Evolutionary conservation across 2,113 vertebrate species (phyloP).

Genomic region (Aegithalos caudatus): DNA sequence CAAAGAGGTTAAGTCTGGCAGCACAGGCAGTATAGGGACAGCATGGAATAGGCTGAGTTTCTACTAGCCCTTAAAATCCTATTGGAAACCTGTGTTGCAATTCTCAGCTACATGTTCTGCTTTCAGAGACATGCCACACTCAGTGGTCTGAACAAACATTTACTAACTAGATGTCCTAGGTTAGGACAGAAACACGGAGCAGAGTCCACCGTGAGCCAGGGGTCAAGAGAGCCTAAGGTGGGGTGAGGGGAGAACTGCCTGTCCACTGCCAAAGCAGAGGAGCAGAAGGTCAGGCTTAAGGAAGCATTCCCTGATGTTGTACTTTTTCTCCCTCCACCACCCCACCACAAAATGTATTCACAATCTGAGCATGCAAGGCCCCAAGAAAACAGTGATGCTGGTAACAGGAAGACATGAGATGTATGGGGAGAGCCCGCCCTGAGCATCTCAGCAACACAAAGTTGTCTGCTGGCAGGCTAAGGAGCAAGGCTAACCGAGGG

Average conservation of each 20-base stretch:
- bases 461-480: background rate
- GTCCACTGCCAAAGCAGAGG: accelerated
- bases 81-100: slow-evolving; percentile 28
- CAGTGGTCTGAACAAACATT: slow-evolving; percentile 42
- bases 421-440: background rate
- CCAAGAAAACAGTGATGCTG: background rate
- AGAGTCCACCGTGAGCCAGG: background rate
- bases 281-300: background rate
- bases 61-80: background rate
- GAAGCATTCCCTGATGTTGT: background rate
- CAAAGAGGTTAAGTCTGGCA: background rate
- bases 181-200: slow-evolving; percentile 10
- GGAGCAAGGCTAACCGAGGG: background rate
- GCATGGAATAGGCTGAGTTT: background rate
- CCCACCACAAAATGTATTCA: background rate
- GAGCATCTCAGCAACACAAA: accelerated
- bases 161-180: background rate
- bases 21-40: background rate
- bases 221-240: background rate
- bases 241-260: background rate
- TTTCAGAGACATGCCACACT: background rate
- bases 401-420: background rate
- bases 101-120: background rate
- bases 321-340: background rate
- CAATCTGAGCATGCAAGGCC: background rate